phyloP scores from a whole-genome alignment of 2,113 vertebrate species.

The Rhineura floridana region DNA sequence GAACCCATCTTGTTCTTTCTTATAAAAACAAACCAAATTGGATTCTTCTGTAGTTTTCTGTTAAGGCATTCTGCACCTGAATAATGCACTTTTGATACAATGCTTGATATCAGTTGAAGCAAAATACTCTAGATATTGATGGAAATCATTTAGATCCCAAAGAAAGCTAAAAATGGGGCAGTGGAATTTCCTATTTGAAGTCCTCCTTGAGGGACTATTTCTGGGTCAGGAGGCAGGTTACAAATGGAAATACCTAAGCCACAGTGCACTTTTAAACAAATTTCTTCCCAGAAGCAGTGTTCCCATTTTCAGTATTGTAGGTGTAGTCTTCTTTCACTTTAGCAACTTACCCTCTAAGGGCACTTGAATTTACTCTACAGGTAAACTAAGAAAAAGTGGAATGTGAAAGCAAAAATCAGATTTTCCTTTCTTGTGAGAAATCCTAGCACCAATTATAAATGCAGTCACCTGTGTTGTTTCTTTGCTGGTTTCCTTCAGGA shows the following conservation, averaged over 20 bases:
- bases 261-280: not conserved
- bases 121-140: not conserved
- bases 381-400: not conserved
- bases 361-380: not conserved
- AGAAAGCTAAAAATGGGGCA: not conserved
- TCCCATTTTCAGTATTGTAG: not conserved
- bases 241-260: not conserved
- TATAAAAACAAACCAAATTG: not conserved
- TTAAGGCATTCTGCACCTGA: not conserved
- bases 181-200: not conserved
- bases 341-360: not conserved
- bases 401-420: not conserved
- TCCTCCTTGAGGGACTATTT: not conserved
- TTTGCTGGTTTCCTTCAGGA: not conserved
- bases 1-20: not conserved
- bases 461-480: not conserved
- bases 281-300: not conserved
- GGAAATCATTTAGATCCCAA: not conserved
- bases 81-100: constrained; percentile 4
- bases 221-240: not conserved
- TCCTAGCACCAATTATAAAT: not conserved
- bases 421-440: not conserved
- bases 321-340: not conserved
- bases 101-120: not conserved
- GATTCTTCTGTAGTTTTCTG: not conserved